Base-by-base conservation (phyloP, 2,888 invertebrate species). In the Netelia melanura region DNA sequence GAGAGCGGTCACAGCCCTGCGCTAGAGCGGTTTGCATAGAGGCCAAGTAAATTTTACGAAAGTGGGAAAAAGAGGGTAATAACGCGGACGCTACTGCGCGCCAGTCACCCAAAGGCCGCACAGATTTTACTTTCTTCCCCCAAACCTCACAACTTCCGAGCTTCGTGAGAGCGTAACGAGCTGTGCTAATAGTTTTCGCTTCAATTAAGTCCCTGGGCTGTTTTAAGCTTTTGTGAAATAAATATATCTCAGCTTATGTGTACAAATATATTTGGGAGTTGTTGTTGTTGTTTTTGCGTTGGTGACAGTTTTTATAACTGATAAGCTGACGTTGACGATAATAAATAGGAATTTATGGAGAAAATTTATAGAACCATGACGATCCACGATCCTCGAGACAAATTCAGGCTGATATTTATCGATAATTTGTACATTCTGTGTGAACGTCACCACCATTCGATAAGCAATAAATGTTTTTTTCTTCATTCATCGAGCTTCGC, bases 11-110 rank as follows among this genome's bases (percentile, higher is more conserved):
- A 6, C 44, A 17, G 2, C 44, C 3, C 11, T 8, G n/a, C 54
- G 65, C n/a, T 30, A 48, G 11, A 23, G 68, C 61, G 61, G 61
- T 83, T 83, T 78, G 65, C 67, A 68, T 54, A 74, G 54, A 56
- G 74, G 43, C 48, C 71, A 65, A 65, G 74, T 79, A 83, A 79
- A 74, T 79, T 78, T 68, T 70, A 56, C 74, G 61, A 67, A 72
- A 68, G 83, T 78, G 78, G 67, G 65, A 80, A 84, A 80, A 80
- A 76, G 56, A 79, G 75, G 75, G 76, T 65, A 84, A 83, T 80
- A 80, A 79, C 62, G 83, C 78, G 38, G 62, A 44, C 75, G n/a
- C 70, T 54, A 25, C 67, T 43, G 62, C 43, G 21, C 72, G 44
- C 52, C 62, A 44, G 44, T 68, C 78, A 77, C 38, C 67, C 17